Base-by-base conservation (phyloP, 2,888 invertebrate genomes). In the Galerucella calmariensis region DNA sequence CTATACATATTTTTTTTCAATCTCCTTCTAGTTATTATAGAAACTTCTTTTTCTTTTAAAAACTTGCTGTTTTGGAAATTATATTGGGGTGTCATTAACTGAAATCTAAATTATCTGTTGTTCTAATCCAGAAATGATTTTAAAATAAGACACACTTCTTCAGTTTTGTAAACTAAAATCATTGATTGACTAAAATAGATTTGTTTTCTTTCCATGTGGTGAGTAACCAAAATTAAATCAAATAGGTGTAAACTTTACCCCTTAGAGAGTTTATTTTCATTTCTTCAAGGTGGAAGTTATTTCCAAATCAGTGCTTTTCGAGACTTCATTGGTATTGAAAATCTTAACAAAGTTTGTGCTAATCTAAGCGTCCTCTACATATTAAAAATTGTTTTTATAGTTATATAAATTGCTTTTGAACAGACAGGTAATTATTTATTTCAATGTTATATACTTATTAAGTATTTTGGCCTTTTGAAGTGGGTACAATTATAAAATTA, bases 211-310 rank as follows among this genome's bases (percentile, higher is more conserved):
- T 10, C 16, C 46, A 65, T 65, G 63, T 41, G 63, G 63, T 20
- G 24, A 41, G 63, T 20, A 46, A 41, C 63, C 63, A 65, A 65
- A 65, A 46, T 65, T 65, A 65, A 65, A 65, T 46, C 46, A 65
- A 46, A 46, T 46, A 65, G 46, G 46, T 46, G 46, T 41, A 46
- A n/a, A 46, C 46, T 46, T 41, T 46, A 65, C 63, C 63, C 63
- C 63, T 20, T 44, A 46, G 44, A 46, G 46, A 65, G 46, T 46
- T 41, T 62, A 62, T 62, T 62, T 62, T 44, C n/a, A 46, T 12
- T 65, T 46, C 12, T 16, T 65, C 6, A 11, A 12, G 46, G n/a
- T 46, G 41, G 5, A 11, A 65, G 9, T 11, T 46, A 6, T n/a
- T 9, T 65, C 20, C 16, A 44, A 65, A 65, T 65, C 63, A 46